Evolutionary conservation across 64 coral and sea anemone genomes (phyloP).

Genomic region (Hydrozoanthus tunicans): DNA sequence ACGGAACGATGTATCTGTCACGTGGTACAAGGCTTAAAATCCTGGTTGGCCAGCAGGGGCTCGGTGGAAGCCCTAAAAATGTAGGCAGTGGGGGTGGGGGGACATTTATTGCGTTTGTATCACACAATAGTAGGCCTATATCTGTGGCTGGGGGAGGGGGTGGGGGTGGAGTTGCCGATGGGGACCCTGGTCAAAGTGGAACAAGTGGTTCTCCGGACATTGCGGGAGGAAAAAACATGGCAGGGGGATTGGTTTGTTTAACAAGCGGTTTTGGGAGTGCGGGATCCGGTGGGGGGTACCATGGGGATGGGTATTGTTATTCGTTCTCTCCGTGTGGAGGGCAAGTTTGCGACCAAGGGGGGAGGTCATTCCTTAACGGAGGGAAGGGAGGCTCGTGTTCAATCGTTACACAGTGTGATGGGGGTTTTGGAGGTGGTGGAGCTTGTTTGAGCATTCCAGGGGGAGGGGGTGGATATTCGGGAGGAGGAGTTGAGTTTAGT

Average conservation of each 20-base stretch:
- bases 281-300: slow-evolving; percentile 52
- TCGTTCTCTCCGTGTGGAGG: background rate
- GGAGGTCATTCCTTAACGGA: slow-evolving; percentile 4
- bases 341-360: slow-evolving; percentile 34
- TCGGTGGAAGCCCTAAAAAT: background rate
- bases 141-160: slow-evolving; percentile 80
- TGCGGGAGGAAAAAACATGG: slow-evolving; percentile 37
- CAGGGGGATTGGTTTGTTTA: background rate
- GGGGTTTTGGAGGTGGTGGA: slow-evolving; percentile 87
- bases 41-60: slow-evolving; percentile 67
- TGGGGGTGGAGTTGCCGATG: slow-evolving; percentile 24
- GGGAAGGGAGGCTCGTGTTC: slow-evolving; percentile 46
- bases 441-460: slow-evolving; percentile 49
- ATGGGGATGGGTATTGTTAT: slow-evolving; percentile 44
- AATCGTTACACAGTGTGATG: slow-evolving; percentile 21
- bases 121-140: background rate
- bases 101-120: slow-evolving; percentile 53
- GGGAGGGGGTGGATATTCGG: slow-evolving; percentile 81
- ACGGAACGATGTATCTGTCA: slow-evolving; percentile 44
- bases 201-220: slow-evolving; percentile 30
- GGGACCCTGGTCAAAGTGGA: slow-evolving; percentile 47
- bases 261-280: background rate
- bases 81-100: slow-evolving; percentile 70
- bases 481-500: slow-evolving; percentile 44
- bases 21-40: slow-evolving; percentile 60